Evolutionary conservation across 2,113 vertebrate genomes (phyloP), one percentile per base, ranked within the genome.

Genomic region (Noturus placidus): DNA sequence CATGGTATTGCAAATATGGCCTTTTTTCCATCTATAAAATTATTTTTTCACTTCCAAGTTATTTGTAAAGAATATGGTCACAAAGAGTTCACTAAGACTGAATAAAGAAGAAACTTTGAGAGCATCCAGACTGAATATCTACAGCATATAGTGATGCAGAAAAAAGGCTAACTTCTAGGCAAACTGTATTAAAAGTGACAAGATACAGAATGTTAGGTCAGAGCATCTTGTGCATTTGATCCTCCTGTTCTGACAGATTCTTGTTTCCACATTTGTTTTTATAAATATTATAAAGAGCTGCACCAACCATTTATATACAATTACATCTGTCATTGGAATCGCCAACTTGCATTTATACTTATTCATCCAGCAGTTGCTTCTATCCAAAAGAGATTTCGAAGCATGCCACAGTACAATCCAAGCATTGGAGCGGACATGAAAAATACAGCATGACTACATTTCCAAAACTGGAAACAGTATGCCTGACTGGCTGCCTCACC

Each of bases 301-400:
- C 54, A 20, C 1, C 83, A 42, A 30, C 46, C 35, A 25, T 72
- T 69, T 33, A 11, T 42, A 14, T 57, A 22, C 17, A 5, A 33
- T 42, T 84, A 30, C 50, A 76, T 76, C 69, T 76, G 69, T 57
- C 76, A 84, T 54, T 35, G 65, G 30, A 84, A 84, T 72, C 61
- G 25, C 25, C 65, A 70, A n/a, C 82, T 80, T 52, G 7, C 6
- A 4, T 79, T 33, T 19, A 33, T 20, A 10, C 20, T 56, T 35
- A 57, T 80, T 80, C 35, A 33, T 35, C 52, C 50, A 79, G 7
- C 8, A 54, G 27, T 20, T 1, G 27, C 50, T 79, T 79, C 30
- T 20, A 57, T 57, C n/a, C 78, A 80, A 35, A 80, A 57, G 52
- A 57, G 78, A 57, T 80, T 57, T 35, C 35, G 19, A 80, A 57